Evolutionary conservation across 1,140 invertebrate species (phyloP).

Genomic region (Heliothis subflexa): DNA sequence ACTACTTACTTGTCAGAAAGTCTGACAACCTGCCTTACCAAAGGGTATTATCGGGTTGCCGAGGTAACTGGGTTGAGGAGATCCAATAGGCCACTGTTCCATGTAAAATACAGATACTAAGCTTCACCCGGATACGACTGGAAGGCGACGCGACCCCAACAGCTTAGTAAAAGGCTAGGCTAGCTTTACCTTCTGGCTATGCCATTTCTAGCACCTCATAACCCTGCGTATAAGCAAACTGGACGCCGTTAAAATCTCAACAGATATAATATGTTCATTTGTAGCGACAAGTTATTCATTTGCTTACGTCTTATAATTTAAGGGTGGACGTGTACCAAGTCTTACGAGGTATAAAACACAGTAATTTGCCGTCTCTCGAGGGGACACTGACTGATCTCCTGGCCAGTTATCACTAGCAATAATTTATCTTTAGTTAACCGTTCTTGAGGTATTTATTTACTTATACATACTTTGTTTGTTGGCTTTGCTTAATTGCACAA

Average conservation of each 20-base stretch:
- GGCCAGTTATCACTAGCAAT: constrained; percentile 15
- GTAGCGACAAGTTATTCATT: constrained; percentile 14
- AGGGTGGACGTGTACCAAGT: background rate
- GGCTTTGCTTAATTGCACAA: no score
- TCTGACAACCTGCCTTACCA: no score
- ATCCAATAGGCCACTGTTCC: no score
- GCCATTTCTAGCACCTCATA: background rate
- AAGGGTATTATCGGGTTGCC: no score
- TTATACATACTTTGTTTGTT: background rate
- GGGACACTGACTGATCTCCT: constrained; percentile 14
- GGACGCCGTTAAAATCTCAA: constrained; percentile 25
- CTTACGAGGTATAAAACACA: constrained; percentile 2
- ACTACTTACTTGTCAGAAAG: no score
- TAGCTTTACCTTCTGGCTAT: no score
- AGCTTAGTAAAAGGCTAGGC: no score
- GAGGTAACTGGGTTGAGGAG: no score
- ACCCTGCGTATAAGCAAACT: background rate
- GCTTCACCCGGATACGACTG: no score
- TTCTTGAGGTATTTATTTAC: constrained; percentile 3
- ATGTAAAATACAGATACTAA: no score
- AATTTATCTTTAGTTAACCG: constrained; percentile 1
- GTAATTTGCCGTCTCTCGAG: background rate
- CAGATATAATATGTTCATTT: constrained; percentile 11
- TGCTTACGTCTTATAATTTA: constrained; percentile 12
- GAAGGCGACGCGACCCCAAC: no score